These are phyloP conservation scores for Sitobion miscanthi DNA, from an alignment of 1,140 invertebrate species.

Conservation along the genomic window DNA sequence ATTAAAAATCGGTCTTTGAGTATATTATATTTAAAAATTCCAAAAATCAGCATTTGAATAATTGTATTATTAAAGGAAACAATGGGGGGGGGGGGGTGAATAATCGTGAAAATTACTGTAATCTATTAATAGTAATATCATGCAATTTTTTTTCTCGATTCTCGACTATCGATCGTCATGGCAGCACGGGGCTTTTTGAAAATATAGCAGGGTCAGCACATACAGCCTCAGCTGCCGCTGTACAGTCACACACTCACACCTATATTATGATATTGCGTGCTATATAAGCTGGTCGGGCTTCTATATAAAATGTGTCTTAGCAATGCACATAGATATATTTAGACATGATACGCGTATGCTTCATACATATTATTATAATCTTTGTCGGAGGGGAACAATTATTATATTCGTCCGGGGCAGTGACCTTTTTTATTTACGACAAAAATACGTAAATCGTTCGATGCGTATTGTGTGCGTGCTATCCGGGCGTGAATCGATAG, in stretches of 20 bases:
- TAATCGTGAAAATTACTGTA: background rate
- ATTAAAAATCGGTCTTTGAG: too few relatives aligned
- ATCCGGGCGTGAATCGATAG: background rate
- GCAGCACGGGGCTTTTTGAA: background rate
- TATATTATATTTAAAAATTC: too few relatives aligned
- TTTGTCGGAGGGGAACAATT: constrained; percentile 7
- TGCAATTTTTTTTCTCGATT: background rate
- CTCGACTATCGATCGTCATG: background rate
- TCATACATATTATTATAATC: background rate
- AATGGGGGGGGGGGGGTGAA: too few relatives aligned
- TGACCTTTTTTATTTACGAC: background rate
- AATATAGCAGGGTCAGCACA: background rate
- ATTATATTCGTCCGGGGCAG: background rate
- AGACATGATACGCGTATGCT: background rate
- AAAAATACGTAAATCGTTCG: background rate
- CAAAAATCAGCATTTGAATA: too few relatives aligned
- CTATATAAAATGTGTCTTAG: background rate
- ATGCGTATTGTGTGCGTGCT: background rate
- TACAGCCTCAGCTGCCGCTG: background rate
- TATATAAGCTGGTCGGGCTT: background rate
- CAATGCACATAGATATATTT: background rate
- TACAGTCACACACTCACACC: background rate
- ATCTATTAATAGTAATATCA: background rate
- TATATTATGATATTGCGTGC: background rate
- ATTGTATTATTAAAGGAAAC: too few relatives aligned